These are phyloP conservation scores for Aphaenogaster rudis DNA, from an alignment of 1,140 invertebrate genomes.

Conservation along the genomic window DNA sequence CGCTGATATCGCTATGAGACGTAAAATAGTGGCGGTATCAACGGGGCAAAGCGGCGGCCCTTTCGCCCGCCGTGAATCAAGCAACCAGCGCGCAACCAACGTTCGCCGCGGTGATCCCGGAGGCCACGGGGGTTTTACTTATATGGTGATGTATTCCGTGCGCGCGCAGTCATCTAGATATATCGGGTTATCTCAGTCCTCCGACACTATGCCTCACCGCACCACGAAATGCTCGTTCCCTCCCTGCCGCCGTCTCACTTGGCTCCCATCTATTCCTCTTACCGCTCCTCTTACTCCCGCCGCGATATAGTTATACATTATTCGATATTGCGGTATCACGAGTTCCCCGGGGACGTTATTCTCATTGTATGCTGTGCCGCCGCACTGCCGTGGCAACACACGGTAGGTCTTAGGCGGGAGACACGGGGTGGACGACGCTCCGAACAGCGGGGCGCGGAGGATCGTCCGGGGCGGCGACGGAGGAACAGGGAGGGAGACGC, in stretches of 20 bases:
- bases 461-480: not conserved
- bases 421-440: conserved; percentile 8
- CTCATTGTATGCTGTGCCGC: conserved; percentile 80
- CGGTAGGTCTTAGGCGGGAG: conserved; percentile 50
- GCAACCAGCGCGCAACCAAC: conserved; percentile 26
- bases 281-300: conserved; percentile 44
- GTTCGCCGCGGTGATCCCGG: conserved; percentile 63
- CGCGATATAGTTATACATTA: conserved; percentile 83
- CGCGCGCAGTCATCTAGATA: conserved; percentile 77
- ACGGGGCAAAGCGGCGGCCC: conserved; percentile 47
- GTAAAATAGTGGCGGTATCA: conserved; percentile 78
- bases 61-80: conserved; percentile 80
- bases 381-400: conserved; percentile 43
- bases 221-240: conserved; percentile 64
- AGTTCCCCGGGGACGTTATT: conserved; percentile 81
- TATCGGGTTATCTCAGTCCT: conserved; percentile 76
- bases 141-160: conserved; percentile 80
- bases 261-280: conserved; percentile 70
- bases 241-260: conserved; percentile 62
- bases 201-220: conserved; percentile 65
- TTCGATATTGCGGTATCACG: conserved; percentile 83
- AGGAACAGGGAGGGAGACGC: not conserved
- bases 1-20: conserved; percentile 78
- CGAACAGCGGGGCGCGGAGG: not conserved
- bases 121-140: conserved; percentile 77